Conservation (phyloP, 1,140 invertebrate species). For the Drosophila subobscura region DNA sequence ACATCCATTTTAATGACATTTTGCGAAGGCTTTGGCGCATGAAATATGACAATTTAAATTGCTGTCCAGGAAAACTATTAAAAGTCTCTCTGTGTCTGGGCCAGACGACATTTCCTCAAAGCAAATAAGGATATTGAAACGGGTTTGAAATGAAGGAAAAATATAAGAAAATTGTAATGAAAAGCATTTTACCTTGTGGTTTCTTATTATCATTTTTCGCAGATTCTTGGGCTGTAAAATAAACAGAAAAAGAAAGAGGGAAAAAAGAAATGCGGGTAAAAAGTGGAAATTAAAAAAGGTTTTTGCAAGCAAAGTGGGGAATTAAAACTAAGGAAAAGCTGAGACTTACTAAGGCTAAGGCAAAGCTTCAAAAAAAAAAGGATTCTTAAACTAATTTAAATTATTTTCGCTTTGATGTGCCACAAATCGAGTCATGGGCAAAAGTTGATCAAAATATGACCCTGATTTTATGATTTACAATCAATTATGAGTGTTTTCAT, state of each 20-base stretch:
- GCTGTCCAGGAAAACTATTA: conserved; percentile 64
- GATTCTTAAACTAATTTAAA: conserved; percentile 12
- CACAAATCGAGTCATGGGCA: conserved; percentile 11
- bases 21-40: conserved; percentile 66
- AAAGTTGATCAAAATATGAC: conserved; percentile 46
- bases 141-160: not conserved
- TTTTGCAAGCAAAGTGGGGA: conserved; percentile 13
- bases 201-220: conserved; percentile 83
- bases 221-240: conserved; percentile 82
- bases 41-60: conserved; percentile 76
- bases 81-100: conserved; percentile 40
- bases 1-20: conserved; percentile 77
- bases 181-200: conserved; percentile 77
- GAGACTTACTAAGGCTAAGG: conserved; percentile 4
- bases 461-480: conserved; percentile 46
- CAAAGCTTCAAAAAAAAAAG: conserved; percentile 22
- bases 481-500: conserved; percentile 34
- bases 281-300: conserved; percentile 29
- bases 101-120: too few relatives aligned
- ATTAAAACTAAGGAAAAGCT: conserved; percentile 17
- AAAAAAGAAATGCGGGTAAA: conserved; percentile 45
- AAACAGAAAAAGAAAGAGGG: conserved; percentile 62
- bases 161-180: conserved; percentile 11
- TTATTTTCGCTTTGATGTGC: conserved; percentile 5
- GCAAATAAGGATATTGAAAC: conserved; percentile 36